These are phyloP conservation scores for Lepidurus apus DNA, from an alignment of 1,140 invertebrate genomes.

Conservation along the genomic window DNA sequence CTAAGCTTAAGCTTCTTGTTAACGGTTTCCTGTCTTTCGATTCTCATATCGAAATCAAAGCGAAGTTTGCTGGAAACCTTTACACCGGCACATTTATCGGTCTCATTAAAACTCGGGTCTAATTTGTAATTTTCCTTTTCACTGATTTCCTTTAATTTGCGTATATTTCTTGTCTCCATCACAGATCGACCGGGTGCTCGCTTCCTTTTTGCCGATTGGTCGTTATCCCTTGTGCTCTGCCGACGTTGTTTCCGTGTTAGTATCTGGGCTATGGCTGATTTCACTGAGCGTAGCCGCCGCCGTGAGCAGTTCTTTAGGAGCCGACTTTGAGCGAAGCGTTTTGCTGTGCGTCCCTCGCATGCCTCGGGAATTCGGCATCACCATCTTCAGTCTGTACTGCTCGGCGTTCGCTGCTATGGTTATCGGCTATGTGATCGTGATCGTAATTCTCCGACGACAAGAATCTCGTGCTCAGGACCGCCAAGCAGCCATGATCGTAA, in stretches of 20 bases:
- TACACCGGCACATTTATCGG: too few species aligned
- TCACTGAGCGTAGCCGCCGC: conserved; percentile 38
- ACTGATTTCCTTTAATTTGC: conserved; percentile 23
- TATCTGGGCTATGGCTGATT: conserved; percentile 40
- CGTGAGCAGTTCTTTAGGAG: conserved; percentile 39
- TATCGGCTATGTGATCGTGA: conserved; percentile 41
- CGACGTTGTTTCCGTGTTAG: conserved; percentile 31
- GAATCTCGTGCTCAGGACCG: neutral
- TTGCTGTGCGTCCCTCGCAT: conserved; percentile 43
- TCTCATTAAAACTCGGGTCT: too few species aligned
- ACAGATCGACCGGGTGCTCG: conserved; percentile 41
- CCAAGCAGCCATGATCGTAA: conserved; percentile 12
- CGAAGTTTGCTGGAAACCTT: too few species aligned
- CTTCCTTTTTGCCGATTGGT: conserved; percentile 42
- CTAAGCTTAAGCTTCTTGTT: too few species aligned
- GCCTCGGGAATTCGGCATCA: conserved; percentile 42
- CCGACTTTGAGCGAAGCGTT: conserved; percentile 42
- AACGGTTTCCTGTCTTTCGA: too few species aligned
- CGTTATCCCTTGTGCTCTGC: conserved; percentile 35
- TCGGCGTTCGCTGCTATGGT: conserved; percentile 40
- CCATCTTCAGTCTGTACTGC: conserved; percentile 42
- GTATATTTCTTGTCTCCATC: conserved; percentile 36
- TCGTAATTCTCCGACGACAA: conserved; percentile 33
- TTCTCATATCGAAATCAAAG: too few species aligned
- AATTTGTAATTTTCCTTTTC: neutral